These are phyloP conservation scores for Sphaerophoria taeniata DNA, from an alignment of 2,888 invertebrate genomes.

Conservation along the genomic window DNA sequence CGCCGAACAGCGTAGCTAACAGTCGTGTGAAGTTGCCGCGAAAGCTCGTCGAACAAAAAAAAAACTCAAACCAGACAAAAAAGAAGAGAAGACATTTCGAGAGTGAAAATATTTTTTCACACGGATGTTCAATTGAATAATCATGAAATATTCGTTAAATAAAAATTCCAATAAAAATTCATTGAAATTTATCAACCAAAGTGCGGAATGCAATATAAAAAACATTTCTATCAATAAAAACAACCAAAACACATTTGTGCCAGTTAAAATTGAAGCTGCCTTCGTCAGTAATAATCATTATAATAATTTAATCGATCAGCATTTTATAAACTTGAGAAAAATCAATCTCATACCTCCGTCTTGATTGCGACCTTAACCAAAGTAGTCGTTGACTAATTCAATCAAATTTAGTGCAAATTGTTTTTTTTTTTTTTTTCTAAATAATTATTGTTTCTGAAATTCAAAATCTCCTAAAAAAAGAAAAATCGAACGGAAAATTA, in stretches of 20 bases:
- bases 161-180: slow-evolving; percentile 80
- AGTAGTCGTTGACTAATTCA: neutral
- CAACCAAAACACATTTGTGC: slow-evolving; percentile 59
- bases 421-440: slow-evolving; percentile 45
- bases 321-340: slow-evolving; percentile 77
- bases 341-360: slow-evolving; percentile 81
- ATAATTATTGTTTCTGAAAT: slow-evolving; percentile 50
- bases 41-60: neutral
- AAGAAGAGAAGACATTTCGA: slow-evolving; percentile 57
- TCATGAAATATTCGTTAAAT: slow-evolving; percentile 82
- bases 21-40: neutral
- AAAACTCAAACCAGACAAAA: slow-evolving; percentile 34
- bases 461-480: neutral
- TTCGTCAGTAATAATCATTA: slow-evolving; percentile 37
- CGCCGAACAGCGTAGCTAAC: slow-evolving; percentile 34
- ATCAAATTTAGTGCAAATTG: slow-evolving; percentile 61
- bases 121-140: slow-evolving; percentile 79
- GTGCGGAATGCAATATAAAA: slow-evolving; percentile 72
- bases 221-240: slow-evolving; percentile 57
- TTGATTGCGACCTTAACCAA: slow-evolving; percentile 79
- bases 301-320: slow-evolving; percentile 47
- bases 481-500: slow-evolving; percentile 8
- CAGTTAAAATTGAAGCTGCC: slow-evolving; percentile 34
- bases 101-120: slow-evolving; percentile 72
- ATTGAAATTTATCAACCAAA: slow-evolving; percentile 65